phyloP scores from a whole-genome alignment of 2,113 vertebrate species.

The Crotalus horridus region DNA sequence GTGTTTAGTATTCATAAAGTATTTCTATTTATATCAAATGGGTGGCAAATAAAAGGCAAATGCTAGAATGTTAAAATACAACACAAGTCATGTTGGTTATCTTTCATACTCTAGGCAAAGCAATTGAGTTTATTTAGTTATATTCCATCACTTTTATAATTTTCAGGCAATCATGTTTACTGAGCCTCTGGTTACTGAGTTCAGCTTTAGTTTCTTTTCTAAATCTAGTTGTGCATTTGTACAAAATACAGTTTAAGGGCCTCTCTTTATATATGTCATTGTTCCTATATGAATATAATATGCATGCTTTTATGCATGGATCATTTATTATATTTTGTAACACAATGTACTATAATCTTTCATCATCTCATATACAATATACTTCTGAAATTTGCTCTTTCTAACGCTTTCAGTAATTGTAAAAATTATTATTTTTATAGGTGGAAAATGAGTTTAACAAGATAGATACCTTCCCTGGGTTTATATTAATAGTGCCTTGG shows the following conservation, averaged over 20 bases:
- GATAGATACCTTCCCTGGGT: not conserved
- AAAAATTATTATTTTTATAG: not conserved
- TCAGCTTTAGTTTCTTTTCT: not conserved
- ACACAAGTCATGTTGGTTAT: constrained; percentile 48
- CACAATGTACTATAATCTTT: not conserved
- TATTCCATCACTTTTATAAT: not conserved
- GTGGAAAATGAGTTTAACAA: not conserved
- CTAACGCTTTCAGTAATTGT: not conserved
- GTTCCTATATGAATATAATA: not conserved
- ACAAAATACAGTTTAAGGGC: not conserved
- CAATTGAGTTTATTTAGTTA: constrained; percentile 40
- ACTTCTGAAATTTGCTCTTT: not conserved
- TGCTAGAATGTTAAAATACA: not conserved
- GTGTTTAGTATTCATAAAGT: accelerated
- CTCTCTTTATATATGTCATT: not conserved
- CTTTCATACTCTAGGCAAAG: constrained; percentile 29
- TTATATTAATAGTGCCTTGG: not conserved
- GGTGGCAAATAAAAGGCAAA: not conserved
- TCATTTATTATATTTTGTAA: not conserved
- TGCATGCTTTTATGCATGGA: not conserved
- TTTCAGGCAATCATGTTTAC: not conserved
- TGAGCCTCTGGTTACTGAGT: not conserved
- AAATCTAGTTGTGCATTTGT: not conserved
- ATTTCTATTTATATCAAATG: not conserved
- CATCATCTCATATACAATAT: not conserved